These are phyloP conservation scores for Altica lythri DNA, from an alignment of 2,888 invertebrate species.

Conservation along the genomic window DNA sequence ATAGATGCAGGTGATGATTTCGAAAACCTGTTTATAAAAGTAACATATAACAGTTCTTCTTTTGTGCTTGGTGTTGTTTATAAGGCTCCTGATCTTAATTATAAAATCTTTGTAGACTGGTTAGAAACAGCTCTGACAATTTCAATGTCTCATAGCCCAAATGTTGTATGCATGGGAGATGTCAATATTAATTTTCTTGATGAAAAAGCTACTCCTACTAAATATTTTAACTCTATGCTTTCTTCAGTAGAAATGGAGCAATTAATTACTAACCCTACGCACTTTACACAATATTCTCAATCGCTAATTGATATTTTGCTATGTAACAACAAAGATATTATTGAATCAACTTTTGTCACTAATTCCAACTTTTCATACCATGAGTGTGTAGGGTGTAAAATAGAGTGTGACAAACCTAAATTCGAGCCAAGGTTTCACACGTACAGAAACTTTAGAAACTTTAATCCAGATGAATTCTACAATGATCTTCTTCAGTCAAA, in stretches of 20 bases:
- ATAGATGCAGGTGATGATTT: neutral
- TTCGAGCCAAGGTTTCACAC: neutral
- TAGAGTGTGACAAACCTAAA: too few species aligned
- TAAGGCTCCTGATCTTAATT: neutral
- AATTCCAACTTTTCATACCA: neutral
- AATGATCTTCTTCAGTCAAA: too few species aligned
- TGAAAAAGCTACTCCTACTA: neutral
- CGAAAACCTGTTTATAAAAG: neutral
- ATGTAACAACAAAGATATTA: neutral
- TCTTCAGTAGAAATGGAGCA: neutral
- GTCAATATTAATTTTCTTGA: too few species aligned
- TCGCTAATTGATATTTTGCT: conserved; percentile 9
- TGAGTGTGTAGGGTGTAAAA: conserved; percentile 6
- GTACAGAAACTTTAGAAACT: neutral
- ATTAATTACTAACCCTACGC: neutral
- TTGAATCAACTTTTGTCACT: neutral
- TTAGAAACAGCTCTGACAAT: neutral
- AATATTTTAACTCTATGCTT: neutral
- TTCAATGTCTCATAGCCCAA: neutral
- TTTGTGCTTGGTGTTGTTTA: conserved; percentile 3
- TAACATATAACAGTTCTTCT: too few species aligned
- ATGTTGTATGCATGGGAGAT: conserved; percentile 13
- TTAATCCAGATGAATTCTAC: too few species aligned
- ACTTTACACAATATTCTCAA: neutral
- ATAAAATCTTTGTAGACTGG: neutral